These are phyloP conservation scores for Ypsolopha scabrella DNA, from an alignment of 2,888 invertebrate genomes.

Conservation along the genomic window DNA sequence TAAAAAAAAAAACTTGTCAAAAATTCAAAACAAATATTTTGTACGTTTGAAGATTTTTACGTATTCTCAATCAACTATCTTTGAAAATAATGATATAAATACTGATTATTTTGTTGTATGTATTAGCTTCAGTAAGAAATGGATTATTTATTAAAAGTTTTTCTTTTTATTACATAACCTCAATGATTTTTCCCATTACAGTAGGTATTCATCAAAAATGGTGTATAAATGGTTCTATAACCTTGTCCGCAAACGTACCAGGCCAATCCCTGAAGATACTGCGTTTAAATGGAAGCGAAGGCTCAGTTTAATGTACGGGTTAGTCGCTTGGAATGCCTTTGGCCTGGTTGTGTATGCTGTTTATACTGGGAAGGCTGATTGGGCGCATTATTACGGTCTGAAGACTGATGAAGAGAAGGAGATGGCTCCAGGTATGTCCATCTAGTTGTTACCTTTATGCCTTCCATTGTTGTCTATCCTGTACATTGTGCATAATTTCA, in stretches of 20 bases:
- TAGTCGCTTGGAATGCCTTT: slow-evolving; percentile 80
- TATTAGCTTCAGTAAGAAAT: too few species aligned
- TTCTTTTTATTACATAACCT: too few species aligned
- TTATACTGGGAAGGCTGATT: slow-evolving; percentile 73
- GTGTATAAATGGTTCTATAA: slow-evolving; percentile 56
- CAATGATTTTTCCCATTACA: too few species aligned
- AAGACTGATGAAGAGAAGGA: slow-evolving; percentile 71
- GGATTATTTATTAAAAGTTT: too few species aligned
- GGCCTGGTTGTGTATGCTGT: slow-evolving; percentile 72
- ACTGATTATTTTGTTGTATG: too few species aligned
- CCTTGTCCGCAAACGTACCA: slow-evolving; percentile 48
- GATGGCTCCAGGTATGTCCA: slow-evolving; percentile 65
- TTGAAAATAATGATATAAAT: too few species aligned
- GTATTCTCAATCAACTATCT: too few species aligned
- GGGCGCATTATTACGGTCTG: slow-evolving; percentile 75
- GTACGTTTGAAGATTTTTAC: too few species aligned
- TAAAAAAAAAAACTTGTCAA: too few species aligned
- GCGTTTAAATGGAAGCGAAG: slow-evolving; percentile 73
- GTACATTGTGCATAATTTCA: too few species aligned
- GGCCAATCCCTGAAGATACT: slow-evolving; percentile 47
- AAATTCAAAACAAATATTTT: too few species aligned
- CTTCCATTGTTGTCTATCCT: too few species aligned
- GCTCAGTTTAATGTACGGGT: slow-evolving; percentile 72
- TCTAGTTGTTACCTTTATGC: not conserved
- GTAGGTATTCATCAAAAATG: slow-evolving; percentile 16